A percentile compares a stretch with the other conserved stretches of the same genome.
Conservation (phyloP, 2,888 invertebrate genomes). For the Lasioglossum leucozonium region DNA sequence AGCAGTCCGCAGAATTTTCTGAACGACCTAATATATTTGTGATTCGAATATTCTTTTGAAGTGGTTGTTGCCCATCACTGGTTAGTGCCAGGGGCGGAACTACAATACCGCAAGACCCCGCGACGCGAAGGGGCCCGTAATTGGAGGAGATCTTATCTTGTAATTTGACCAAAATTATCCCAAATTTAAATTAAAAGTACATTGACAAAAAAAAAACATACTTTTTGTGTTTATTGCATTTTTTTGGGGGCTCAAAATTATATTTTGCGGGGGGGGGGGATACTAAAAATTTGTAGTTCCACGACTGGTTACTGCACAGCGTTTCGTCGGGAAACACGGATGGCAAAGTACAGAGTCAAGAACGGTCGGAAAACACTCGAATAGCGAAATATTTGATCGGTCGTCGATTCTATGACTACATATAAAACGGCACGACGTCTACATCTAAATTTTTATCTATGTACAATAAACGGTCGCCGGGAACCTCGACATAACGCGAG, state of each 20-base stretch:
- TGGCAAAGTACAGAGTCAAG: conserved; percentile 48
- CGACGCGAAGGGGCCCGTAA: too few species aligned
- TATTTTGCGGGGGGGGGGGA: too few species aligned
- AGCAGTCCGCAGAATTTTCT: neutral
- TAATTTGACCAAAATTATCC: too few species aligned
- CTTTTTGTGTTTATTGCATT: too few species aligned
- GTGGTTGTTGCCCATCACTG: neutral
- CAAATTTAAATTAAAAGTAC: too few species aligned
- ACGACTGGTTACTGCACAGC: neutral
- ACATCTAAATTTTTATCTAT: conserved; percentile 64
- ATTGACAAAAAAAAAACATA: too few species aligned
- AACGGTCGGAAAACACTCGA: conserved; percentile 42
- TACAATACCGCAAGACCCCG: too few species aligned
- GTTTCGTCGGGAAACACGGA: conserved; percentile 12
- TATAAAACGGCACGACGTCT: conserved; percentile 68
- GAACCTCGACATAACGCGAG: conserved; percentile 31
- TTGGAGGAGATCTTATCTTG: too few species aligned
- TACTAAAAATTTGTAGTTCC: too few species aligned
- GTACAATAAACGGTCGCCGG: conserved; percentile 64
- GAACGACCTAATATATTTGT: neutral
- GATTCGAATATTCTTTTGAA: neutral
- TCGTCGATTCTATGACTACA: conserved; percentile 57
- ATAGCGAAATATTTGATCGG: conserved; percentile 44
- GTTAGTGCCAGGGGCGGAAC: too few species aligned
- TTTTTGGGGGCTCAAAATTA: too few species aligned